Conservation (phyloP, 2,797 vertebrate genomes). For the Aeoliscus strigatus region DNA sequence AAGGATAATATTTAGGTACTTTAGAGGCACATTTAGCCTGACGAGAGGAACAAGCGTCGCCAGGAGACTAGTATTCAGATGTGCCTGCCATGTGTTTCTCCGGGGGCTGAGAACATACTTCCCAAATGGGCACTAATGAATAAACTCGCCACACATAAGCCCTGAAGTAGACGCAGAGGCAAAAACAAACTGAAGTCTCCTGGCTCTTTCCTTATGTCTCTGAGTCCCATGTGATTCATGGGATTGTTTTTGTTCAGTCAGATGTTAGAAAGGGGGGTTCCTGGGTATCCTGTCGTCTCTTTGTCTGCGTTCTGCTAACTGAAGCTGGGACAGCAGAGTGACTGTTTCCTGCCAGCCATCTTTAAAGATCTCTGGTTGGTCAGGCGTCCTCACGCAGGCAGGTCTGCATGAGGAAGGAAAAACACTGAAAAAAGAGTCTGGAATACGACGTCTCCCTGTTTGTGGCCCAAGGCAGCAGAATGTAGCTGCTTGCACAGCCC, state of each 20-base stretch:
- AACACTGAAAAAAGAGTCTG: slow-evolving; percentile 14
- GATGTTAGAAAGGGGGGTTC: slow-evolving; percentile 52
- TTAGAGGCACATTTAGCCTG: slow-evolving; percentile 20
- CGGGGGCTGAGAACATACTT: slow-evolving; percentile 42
- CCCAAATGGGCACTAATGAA: slow-evolving; percentile 73
- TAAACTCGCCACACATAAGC: slow-evolving; percentile 61
- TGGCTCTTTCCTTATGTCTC: slow-evolving; percentile 62
- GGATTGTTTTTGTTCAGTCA: slow-evolving; percentile 77
- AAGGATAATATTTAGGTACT: slow-evolving; percentile 39
- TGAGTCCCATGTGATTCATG: slow-evolving; percentile 73
- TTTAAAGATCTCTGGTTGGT: slow-evolving; percentile 45
- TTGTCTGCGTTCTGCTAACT: slow-evolving; percentile 73
- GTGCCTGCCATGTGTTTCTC: slow-evolving; percentile 58
- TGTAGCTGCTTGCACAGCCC: slow-evolving; percentile 27
- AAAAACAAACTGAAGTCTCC: slow-evolving; percentile 75
- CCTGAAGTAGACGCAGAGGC: slow-evolving; percentile 55
- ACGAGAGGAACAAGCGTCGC: slow-evolving; percentile 35
- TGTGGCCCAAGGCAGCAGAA: slow-evolving; percentile 34
- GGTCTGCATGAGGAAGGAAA: slow-evolving; percentile 27
- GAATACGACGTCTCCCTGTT: slow-evolving; percentile 19
- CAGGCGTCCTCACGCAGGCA: slow-evolving; percentile 33
- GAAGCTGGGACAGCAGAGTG: slow-evolving; percentile 57
- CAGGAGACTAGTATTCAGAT: slow-evolving; percentile 45
- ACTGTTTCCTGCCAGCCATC: slow-evolving; percentile 58
- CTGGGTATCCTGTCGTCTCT: slow-evolving; percentile 74